Conservation (phyloP, 2,797 vertebrate species). For the Tiaroga cobitis region DNA sequence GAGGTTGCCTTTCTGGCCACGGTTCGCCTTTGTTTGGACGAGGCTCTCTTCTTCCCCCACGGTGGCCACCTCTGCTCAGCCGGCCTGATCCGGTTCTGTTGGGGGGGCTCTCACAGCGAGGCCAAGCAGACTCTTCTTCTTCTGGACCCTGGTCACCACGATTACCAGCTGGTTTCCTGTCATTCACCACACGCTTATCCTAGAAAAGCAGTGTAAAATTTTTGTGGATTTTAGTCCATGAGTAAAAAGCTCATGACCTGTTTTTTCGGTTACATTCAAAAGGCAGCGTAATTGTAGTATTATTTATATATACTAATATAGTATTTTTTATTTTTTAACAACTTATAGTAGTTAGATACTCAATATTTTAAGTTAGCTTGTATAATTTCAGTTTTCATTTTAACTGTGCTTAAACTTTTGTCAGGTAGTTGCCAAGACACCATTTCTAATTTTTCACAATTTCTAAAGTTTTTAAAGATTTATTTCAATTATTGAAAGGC, state of each 20-base stretch:
- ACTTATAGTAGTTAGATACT: neutral
- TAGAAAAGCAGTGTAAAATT: slow-evolving; percentile 54
- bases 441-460: neutral
- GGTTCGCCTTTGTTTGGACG: slow-evolving; percentile 42
- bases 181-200: slow-evolving; percentile 83
- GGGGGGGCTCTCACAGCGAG: slow-evolving; percentile 59
- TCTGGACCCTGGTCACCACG: slow-evolving; percentile 66
- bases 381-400: neutral
- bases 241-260: neutral
- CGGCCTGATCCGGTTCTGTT: slow-evolving; percentile 70
- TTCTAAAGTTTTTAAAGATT: too few species aligned
- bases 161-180: slow-evolving; percentile 69
- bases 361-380: neutral
- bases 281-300: neutral
- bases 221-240: neutral
- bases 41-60: slow-evolving; percentile 65
- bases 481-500: neutral
- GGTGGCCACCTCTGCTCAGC: slow-evolving; percentile 66
- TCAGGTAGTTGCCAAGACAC: neutral
- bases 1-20: slow-evolving; percentile 53
- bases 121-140: slow-evolving; percentile 53
- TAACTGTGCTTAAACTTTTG: neutral
- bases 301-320: neutral
- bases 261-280: neutral
- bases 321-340: neutral